These are phyloP conservation scores for Elgaria multicarinata DNA, from an alignment of 2,113 vertebrate genomes.

Conservation along the genomic window DNA sequence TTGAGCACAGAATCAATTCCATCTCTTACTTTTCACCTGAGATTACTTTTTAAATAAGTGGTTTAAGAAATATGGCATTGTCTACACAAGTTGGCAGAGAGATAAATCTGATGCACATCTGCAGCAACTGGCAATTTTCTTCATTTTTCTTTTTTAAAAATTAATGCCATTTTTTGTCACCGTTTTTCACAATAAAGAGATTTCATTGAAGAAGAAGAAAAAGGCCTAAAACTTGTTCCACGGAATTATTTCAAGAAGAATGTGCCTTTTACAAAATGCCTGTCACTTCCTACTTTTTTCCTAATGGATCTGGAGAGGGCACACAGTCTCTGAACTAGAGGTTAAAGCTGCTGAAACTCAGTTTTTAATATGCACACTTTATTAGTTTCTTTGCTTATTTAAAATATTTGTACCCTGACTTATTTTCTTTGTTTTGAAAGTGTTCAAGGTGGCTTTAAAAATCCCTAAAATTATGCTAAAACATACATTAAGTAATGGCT, in stretches of 20 bases:
- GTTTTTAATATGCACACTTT: not conserved
- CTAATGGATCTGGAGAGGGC: not conserved
- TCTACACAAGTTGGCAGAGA: slow-evolving; percentile 30
- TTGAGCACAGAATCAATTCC: not conserved
- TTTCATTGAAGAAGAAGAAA: not conserved
- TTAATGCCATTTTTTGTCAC: slow-evolving; percentile 15
- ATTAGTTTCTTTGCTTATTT: not conserved
- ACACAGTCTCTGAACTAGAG: not conserved
- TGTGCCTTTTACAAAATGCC: not conserved
- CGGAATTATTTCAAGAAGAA: not conserved
- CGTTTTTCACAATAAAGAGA: slow-evolving; percentile 26
- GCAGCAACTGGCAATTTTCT: slow-evolving; percentile 29
- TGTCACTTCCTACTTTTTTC: not conserved
- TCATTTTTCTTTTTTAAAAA: slow-evolving; percentile 22
- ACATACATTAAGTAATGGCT: not conserved
- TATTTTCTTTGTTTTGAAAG: not conserved
- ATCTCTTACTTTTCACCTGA: slow-evolving; percentile 17
- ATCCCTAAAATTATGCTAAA: not conserved
- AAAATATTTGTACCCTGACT: not conserved
- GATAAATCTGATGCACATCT: slow-evolving; percentile 38
- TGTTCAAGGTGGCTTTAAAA: not conserved
- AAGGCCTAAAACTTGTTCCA: not conserved
- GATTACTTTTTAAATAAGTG: slow-evolving; percentile 40
- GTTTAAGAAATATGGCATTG: slow-evolving; percentile 37
- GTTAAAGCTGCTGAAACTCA: not conserved